phyloP scores from a whole-genome alignment of 2,797 vertebrate species.

The Ispidina picta region DNA sequence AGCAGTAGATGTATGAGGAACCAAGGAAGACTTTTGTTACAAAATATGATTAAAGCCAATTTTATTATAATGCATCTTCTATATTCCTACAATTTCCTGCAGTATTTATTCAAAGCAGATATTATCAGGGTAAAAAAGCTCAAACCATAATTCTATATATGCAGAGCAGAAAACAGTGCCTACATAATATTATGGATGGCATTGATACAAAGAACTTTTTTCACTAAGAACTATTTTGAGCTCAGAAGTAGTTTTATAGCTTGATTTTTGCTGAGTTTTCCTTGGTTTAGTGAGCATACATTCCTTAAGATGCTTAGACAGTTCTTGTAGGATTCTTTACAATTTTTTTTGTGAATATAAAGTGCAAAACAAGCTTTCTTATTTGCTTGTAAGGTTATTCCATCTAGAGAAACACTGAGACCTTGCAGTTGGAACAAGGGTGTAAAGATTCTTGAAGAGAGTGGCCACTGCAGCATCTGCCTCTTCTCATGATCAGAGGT shows the following conservation, averaged over 20 bases:
- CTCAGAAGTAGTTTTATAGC: background rate
- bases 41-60: background rate
- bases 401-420: background rate
- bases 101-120: background rate
- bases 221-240: background rate
- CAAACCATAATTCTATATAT: background rate
- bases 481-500: background rate
- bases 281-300: background rate
- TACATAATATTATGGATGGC: background rate
- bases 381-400: background rate
- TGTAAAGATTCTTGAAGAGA: background rate
- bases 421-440: background rate
- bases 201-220: background rate
- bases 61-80: background rate
- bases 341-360: background rate
- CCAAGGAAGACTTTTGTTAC: background rate
- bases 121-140: background rate
- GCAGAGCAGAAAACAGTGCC: background rate
- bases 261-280: background rate
- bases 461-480: background rate
- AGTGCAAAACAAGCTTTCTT: background rate
- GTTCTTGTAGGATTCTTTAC: background rate
- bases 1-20: background rate
- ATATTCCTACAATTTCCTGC: background rate
- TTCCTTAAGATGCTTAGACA: background rate